Conservation (phyloP, 1,140 invertebrate species). For the Atta cephalotes region DNA sequence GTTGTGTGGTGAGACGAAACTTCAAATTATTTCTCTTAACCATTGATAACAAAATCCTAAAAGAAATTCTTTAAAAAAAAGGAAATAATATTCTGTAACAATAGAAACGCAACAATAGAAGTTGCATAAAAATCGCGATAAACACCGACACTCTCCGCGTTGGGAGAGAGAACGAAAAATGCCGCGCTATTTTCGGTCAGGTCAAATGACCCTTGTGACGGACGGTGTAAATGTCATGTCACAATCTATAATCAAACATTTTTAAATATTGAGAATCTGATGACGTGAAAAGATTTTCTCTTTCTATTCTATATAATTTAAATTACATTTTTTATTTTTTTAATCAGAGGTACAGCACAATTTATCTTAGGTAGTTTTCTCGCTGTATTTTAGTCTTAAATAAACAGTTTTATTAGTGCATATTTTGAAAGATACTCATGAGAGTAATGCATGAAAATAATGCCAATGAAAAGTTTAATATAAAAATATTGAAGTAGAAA, state of each 20-base stretch:
- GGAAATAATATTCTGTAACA: too few relatives aligned
- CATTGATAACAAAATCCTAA: too few relatives aligned
- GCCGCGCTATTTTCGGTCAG: too few relatives aligned
- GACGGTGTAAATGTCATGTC: too few relatives aligned
- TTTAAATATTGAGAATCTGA: background rate
- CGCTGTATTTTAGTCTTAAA: background rate
- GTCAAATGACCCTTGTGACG: too few relatives aligned
- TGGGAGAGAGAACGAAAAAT: too few relatives aligned
- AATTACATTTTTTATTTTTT: slow-evolving; percentile 31
- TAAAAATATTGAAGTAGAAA: slow-evolving; percentile 14
- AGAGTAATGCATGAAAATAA: slow-evolving; percentile 5
- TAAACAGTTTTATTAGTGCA: slow-evolving; percentile 34
- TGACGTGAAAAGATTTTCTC: background rate
- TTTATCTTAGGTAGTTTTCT: background rate
- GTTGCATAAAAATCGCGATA: too few relatives aligned
- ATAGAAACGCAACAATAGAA: too few relatives aligned
- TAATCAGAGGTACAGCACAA: background rate
- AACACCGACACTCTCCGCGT: too few relatives aligned
- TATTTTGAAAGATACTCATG: background rate
- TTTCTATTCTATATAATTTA: background rate
- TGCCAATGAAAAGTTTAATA: slow-evolving; percentile 24
- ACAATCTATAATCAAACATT: background rate
- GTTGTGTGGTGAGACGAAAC: too few relatives aligned
- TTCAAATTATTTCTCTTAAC: too few relatives aligned
- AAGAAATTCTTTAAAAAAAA: too few relatives aligned